phyloP scores from a whole-genome alignment of 2,888 invertebrate species.

The Dilophus febrilis region DNA sequence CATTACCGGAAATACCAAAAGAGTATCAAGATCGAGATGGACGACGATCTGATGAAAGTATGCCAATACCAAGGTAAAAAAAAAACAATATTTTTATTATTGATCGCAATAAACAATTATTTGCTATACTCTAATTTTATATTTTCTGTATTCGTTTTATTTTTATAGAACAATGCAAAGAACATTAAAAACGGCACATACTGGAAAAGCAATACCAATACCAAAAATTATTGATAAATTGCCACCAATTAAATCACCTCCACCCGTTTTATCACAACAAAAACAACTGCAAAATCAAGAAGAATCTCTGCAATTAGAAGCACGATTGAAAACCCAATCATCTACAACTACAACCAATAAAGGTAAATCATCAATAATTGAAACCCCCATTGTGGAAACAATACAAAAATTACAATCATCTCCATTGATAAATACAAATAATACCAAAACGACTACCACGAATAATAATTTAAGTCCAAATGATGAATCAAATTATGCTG shows the following conservation, averaged over 20 bases:
- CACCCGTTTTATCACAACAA: conserved; percentile 12
- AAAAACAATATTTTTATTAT: not conserved
- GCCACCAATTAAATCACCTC: conserved; percentile 6
- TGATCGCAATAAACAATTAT: not conserved
- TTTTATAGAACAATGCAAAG: conserved; percentile 26
- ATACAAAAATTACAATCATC: conserved; percentile 7
- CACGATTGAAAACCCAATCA: conserved; percentile 11
- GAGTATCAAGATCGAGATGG: conserved; percentile 19
- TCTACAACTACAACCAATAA: conserved; percentile 10
- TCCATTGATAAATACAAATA: too few relatives aligned
- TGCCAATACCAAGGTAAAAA: not conserved
- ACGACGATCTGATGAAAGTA: not conserved
- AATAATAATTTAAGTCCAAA: conserved; percentile 21
- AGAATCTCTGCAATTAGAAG: conserved; percentile 7
- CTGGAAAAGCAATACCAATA: conserved; percentile 30
- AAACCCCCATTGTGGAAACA: conserved; percentile 8
- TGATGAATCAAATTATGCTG: conserved; percentile 31
- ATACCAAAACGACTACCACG: conserved; percentile 7
- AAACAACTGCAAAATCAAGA: conserved; percentile 16
- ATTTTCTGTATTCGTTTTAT: too few relatives aligned
- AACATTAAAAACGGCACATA: conserved; percentile 28
- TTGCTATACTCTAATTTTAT: too few relatives aligned
- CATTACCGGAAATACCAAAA: conserved; percentile 30
- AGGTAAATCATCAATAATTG: conserved; percentile 1
- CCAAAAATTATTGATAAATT: conserved; percentile 27